Evolutionary conservation across 2,888 invertebrate genomes (phyloP).

Genomic region (Archips xylosteana): DNA sequence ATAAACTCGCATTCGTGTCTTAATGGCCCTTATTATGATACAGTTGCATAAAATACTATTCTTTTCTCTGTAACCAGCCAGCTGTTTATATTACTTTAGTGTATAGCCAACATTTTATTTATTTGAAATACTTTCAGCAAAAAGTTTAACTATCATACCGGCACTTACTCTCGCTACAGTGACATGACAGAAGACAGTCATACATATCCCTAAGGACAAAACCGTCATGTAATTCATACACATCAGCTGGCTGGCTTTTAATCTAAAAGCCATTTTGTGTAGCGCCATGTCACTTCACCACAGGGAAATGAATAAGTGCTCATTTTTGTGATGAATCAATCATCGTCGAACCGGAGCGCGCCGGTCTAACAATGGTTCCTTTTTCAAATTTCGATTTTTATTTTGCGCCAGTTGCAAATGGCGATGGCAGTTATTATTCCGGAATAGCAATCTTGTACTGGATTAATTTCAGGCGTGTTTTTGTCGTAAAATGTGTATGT

Average conservation of each 20-base stretch:
- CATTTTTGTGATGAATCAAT: slow-evolving; percentile 63
- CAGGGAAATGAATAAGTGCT: slow-evolving; percentile 55
- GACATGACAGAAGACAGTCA: slow-evolving; percentile 25
- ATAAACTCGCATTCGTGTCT: no score
- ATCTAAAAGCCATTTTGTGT: slow-evolving; percentile 81
- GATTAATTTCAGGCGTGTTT: no score
- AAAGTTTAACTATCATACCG: neutral
- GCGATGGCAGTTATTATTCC: neutral
- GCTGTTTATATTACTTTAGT: no score
- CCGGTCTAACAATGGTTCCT: slow-evolving; percentile 47
- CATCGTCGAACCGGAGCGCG: slow-evolving; percentile 47
- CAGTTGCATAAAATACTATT: no score
- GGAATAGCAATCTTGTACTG: neutral
- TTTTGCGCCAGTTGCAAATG: slow-evolving; percentile 22
- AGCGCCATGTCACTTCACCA: slow-evolving; percentile 55
- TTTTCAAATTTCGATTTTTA: slow-evolving; percentile 31
- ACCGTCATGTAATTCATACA: slow-evolving; percentile 47
- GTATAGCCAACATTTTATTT: neutral
- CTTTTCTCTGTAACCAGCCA: no score
- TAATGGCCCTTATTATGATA: no score
- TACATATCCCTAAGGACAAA: slow-evolving; percentile 19
- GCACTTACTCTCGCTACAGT: slow-evolving; percentile 16
- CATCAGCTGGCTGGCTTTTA: slow-evolving; percentile 62
- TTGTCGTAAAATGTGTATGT: no score
- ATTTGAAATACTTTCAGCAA: neutral